Percentiles rank a stretch among this genome's conserved stretches.
Conservation (phyloP, 2,113 vertebrate genomes). For the Misgurnus anguillicaudatus region DNA sequence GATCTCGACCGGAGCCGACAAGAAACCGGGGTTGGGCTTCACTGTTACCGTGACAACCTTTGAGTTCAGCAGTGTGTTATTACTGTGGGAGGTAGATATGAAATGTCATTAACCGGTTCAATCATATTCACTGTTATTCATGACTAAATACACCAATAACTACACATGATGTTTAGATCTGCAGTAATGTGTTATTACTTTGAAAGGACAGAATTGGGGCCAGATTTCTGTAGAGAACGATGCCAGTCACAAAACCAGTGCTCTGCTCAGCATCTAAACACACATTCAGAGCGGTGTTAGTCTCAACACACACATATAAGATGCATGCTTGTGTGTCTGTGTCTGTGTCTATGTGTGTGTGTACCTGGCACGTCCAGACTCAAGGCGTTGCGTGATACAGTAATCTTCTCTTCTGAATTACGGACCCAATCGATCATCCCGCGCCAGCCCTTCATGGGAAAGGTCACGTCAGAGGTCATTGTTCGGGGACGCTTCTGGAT, state of each 20-base stretch:
- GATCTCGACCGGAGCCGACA: conserved; percentile 87
- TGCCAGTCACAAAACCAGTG: conserved; percentile 90
- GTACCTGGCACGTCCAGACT: conserved; percentile 85
- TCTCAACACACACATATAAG: not conserved
- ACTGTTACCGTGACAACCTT: conserved; percentile 93
- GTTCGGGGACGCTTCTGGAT: conserved; percentile 91
- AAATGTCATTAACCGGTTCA: not conserved
- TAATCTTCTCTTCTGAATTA: conserved; percentile 91
- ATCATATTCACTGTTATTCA: not conserved
- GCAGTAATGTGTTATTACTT: conserved; percentile 71
- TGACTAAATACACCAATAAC: not conserved
- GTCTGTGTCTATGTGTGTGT: conserved; percentile 36
- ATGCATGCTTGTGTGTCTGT: not conserved
- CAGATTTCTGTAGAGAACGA: conserved; percentile 92
- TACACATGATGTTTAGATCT: too few relatives aligned
- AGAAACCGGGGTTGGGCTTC: conserved; percentile 83
- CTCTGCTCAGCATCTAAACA: conserved; percentile 75
- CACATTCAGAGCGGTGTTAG: conserved; percentile 3
- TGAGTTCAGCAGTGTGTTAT: conserved; percentile 91
- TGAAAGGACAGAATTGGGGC: conserved; percentile 88
- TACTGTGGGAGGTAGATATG: conserved; percentile 71
- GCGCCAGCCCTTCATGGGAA: conserved; percentile 95
- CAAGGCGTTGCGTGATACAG: conserved; percentile 86
- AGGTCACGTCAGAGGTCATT: conserved; percentile 86
- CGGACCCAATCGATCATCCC: conserved; percentile 93